These are phyloP conservation scores for Pristionchus japonicus DNA, from an alignment of 2,888 invertebrate genomes.

Conservation along the genomic window DNA sequence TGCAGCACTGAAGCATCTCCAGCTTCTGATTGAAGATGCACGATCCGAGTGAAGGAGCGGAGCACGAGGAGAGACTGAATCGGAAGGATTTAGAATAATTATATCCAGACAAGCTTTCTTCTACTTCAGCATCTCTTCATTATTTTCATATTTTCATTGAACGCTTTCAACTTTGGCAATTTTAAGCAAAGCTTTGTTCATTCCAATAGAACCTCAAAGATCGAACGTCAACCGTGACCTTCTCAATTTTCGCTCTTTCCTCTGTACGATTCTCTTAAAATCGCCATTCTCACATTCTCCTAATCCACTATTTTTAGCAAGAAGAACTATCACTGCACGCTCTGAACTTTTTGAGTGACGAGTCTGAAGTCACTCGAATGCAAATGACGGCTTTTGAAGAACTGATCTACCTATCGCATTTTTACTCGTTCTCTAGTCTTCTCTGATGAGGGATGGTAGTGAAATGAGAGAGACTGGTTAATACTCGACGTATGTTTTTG, in stretches of 20 bases:
- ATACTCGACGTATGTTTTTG: not conserved
- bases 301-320: not conserved
- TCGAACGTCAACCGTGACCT: not conserved
- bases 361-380: not conserved
- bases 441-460: too few species aligned
- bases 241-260: not conserved
- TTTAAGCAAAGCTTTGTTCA: too few species aligned
- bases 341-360: not conserved
- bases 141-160: too few species aligned
- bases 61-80: not conserved
- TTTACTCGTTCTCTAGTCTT: too few species aligned
- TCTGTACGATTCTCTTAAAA: not conserved
- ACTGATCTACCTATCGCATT: too few species aligned
- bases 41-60: slow-evolving; percentile 55
- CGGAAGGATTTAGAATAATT: too few species aligned
- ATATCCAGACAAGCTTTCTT: too few species aligned
- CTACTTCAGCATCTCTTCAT: too few species aligned
- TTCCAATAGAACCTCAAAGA: not conserved
- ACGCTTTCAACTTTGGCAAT: too few species aligned
- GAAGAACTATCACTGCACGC: not conserved
- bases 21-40: slow-evolving; percentile 95
- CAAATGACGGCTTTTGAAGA: not conserved
- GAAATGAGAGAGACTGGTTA: too few species aligned
- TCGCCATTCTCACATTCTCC: not conserved
- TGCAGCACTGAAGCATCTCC: slow-evolving; percentile 83